A percentile compares a stretch with the other conserved stretches of the same genome.
These are phyloP conservation scores for Buceros bicornis DNA, from an alignment of 2,797 vertebrate genomes.

Conservation along the genomic window DNA sequence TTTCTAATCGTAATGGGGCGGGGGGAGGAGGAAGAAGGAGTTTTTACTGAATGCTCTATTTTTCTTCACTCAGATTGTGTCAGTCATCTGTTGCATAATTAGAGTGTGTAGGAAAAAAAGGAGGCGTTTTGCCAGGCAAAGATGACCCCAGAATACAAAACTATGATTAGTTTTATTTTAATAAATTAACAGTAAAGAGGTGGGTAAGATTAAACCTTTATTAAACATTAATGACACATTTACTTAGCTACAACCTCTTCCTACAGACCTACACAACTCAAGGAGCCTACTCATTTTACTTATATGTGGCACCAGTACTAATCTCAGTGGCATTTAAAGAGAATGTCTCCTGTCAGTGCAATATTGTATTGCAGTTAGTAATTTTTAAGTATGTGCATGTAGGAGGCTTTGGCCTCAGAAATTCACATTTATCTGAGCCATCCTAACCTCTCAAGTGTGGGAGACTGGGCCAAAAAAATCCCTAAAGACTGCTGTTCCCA, in stretches of 20 bases:
- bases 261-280: background rate
- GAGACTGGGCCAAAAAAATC: background rate
- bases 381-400: background rate
- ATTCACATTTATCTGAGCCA: background rate
- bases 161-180: background rate
- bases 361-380: background rate
- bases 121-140: background rate
- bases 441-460: background rate
- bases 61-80: background rate
- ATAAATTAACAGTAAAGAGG: background rate
- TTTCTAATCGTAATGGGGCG: background rate
- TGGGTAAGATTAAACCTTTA: background rate
- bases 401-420: background rate
- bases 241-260: background rate
- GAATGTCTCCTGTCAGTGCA: background rate
- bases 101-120: background rate
- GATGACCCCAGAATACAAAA: background rate
- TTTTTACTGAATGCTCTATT: background rate
- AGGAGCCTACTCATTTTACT: background rate
- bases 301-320: background rate
- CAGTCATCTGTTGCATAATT: slow-evolving; percentile 3
- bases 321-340: background rate
- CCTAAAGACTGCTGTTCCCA: background rate
- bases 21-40: background rate
- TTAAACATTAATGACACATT: background rate